phyloP scores from a whole-genome alignment of 2,113 vertebrate genomes.

The Hippopotamus amphibius region DNA sequence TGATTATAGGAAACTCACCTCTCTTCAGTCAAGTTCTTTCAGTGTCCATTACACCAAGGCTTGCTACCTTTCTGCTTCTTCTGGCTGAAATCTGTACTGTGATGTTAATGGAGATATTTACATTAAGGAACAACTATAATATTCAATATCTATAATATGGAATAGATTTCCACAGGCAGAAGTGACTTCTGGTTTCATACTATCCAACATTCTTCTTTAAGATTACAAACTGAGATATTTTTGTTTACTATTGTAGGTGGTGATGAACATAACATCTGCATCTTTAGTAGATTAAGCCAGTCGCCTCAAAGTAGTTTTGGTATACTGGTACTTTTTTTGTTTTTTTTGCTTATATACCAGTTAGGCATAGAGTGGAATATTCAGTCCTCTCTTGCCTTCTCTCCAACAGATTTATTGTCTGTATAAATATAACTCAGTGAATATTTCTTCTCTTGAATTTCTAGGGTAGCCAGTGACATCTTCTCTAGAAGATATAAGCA shows the following conservation, averaged over 20 bases:
- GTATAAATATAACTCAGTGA: not conserved
- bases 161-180: not conserved
- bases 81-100: not conserved
- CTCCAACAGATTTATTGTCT: not conserved
- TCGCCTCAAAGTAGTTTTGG: not conserved
- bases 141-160: not conserved
- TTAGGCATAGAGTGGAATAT: not conserved
- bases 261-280: not conserved
- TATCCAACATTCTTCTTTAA: not conserved
- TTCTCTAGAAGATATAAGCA: not conserved
- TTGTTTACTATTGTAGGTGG: not conserved
- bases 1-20: not conserved
- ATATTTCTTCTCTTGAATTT: not conserved
- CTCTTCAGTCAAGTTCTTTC: not conserved
- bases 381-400: not conserved
- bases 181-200: not conserved
- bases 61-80: not conserved
- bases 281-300: not conserved
- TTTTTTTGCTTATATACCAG: not conserved
- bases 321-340: not conserved
- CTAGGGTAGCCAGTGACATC: not conserved
- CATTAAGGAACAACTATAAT: not conserved
- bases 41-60: fast-evolving
- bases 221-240: not conserved
- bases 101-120: not conserved